Conservation (phyloP, 2,113 vertebrate genomes). For the Suncus etruscus region DNA sequence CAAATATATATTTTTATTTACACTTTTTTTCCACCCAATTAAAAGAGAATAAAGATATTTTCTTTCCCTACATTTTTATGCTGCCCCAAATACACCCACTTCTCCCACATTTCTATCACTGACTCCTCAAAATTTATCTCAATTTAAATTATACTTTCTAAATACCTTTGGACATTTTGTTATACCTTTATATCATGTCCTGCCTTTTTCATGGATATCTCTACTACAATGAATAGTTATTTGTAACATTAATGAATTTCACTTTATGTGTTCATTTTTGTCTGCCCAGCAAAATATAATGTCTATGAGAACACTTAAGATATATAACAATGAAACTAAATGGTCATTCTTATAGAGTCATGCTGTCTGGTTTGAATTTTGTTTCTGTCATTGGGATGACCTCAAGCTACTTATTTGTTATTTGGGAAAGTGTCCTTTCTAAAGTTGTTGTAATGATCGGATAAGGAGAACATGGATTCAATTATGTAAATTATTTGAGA, state of each 20-base stretch:
- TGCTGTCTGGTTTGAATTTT: not conserved
- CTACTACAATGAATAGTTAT: not conserved
- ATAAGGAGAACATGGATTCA: not conserved
- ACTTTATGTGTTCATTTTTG: conserved; percentile 34
- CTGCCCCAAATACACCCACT: accelerated
- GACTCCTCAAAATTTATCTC: not conserved
- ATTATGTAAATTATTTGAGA: not conserved
- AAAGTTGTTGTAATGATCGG: not conserved
- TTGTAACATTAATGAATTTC: not conserved
- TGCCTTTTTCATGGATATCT: not conserved
- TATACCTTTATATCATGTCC: not conserved
- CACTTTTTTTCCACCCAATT: too few species aligned
- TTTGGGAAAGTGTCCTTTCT: not conserved
- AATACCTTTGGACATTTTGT: not conserved
- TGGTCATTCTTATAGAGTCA: not conserved
- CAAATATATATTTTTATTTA: too few species aligned
- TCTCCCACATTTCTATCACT: not conserved
- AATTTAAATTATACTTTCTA: conserved; percentile 6
- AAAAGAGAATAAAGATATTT: not conserved
- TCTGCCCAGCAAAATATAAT: not conserved
- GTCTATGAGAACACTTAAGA: not conserved
- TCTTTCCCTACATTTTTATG: not conserved
- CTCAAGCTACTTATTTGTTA: not conserved
- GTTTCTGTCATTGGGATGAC: not conserved
- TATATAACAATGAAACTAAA: not conserved